A percentile compares a stretch with the other conserved stretches of the same genome.
Evolutionary conservation across 2,888 invertebrate genomes (phyloP).

Genomic region (Metacarcinus magister): DNA sequence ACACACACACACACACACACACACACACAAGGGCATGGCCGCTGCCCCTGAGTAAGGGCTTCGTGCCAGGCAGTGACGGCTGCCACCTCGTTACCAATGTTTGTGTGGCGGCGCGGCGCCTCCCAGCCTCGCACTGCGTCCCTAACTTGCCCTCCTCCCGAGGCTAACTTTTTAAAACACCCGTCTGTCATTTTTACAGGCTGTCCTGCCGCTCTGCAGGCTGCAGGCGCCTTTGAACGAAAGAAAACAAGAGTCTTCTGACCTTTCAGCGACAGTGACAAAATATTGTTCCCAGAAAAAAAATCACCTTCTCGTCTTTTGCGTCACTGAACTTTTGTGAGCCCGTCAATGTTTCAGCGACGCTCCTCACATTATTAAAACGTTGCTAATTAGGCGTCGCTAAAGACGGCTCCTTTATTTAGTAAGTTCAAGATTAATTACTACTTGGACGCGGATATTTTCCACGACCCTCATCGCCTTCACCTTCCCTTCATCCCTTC

Average conservation of each 20-base stretch:
- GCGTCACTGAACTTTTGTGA: neutral
- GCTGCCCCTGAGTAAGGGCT: neutral
- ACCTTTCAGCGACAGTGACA: too few species aligned
- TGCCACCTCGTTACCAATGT: too few species aligned
- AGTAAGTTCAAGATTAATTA: neutral
- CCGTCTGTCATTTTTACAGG: too few species aligned
- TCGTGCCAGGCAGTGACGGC: too few species aligned
- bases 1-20: slow-evolving; percentile 44
- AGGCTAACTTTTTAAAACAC: too few species aligned
- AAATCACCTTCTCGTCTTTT: neutral
- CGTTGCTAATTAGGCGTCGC: neutral
- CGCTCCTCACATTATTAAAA: neutral
- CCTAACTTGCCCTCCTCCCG: too few species aligned
- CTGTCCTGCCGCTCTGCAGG: too few species aligned
- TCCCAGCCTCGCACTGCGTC: too few species aligned
- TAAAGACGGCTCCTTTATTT: neutral
- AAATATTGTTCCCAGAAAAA: neutral
- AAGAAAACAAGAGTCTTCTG: too few species aligned
- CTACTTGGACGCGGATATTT: neutral
- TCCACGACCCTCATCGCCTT: neutral
- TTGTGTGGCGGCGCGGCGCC: too few species aligned
- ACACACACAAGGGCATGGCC: neutral
- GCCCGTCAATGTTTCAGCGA: neutral
- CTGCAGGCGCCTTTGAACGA: too few species aligned
- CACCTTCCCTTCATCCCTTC: neutral